Evolutionary conservation across 2,888 invertebrate species (phyloP).

Genomic region (Nomada fucata): DNA sequence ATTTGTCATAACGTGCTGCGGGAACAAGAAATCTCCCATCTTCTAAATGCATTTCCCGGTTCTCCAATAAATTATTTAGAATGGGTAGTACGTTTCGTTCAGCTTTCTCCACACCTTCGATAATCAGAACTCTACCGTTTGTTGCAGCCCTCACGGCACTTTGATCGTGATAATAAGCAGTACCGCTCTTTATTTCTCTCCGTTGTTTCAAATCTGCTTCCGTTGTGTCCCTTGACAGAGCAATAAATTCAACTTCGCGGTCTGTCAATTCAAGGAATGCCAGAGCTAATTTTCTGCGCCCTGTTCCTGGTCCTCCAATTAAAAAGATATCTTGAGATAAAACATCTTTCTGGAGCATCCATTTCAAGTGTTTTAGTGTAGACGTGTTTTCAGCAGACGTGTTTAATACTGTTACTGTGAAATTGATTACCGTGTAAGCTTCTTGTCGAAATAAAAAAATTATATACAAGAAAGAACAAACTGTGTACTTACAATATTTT

Average conservation of each 20-base stretch:
- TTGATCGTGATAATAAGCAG: slow-evolving; percentile 97
- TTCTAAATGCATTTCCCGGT: slow-evolving; percentile 99
- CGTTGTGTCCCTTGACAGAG: slow-evolving; percentile 97
- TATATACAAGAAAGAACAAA: neutral
- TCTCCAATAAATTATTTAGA: slow-evolving; percentile 97
- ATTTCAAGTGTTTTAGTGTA: slow-evolving; percentile 91
- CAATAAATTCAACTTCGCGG: slow-evolving; percentile 96
- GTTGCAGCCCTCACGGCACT: slow-evolving; percentile 97
- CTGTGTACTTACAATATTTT: slow-evolving; percentile 89
- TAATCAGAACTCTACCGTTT: slow-evolving; percentile 93
- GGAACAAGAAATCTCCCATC: slow-evolving; percentile 97
- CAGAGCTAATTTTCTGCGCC: slow-evolving; percentile 92
- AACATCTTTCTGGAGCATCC: slow-evolving; percentile 98
- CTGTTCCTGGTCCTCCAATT: slow-evolving; percentile 95
- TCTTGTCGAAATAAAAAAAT: neutral
- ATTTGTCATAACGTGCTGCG: slow-evolving; percentile 94
- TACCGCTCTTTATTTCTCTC: slow-evolving; percentile 94
- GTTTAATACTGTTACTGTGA: slow-evolving; percentile 49
- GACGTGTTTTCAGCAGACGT: slow-evolving; percentile 86
- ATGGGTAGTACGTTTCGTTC: slow-evolving; percentile 98
- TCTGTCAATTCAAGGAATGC: slow-evolving; percentile 95
- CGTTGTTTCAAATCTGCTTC: slow-evolving; percentile 98
- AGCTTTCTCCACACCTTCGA: slow-evolving; percentile 99
- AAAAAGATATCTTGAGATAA: slow-evolving; percentile 98
- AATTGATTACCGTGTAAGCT: slow-evolving; percentile 15